These are phyloP conservation scores for Mimas tiliae DNA, from an alignment of 2,888 invertebrate genomes.

Conservation along the genomic window DNA sequence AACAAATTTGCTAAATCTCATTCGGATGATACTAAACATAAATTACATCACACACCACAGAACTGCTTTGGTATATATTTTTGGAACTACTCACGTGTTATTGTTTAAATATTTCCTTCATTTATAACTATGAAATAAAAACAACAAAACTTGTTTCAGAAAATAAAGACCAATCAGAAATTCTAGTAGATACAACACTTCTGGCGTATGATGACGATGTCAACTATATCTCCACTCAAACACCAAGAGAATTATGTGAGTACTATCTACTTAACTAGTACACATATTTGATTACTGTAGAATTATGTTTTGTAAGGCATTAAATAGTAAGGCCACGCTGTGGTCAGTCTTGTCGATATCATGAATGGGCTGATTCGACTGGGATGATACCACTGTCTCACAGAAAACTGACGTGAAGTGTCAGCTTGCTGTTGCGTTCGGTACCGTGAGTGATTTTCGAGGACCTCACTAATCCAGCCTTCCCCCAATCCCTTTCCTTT, in stretches of 20 bases:
- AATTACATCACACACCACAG: background rate
- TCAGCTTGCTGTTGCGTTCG: too few relatives aligned
- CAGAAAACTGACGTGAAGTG: too few relatives aligned
- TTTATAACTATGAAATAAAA: background rate
- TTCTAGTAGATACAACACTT: conserved; percentile 45
- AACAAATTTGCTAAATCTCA: conserved; percentile 8
- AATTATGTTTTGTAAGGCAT: too few relatives aligned
- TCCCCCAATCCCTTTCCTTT: too few relatives aligned
- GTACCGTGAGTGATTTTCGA: too few relatives aligned
- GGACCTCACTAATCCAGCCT: too few relatives aligned
- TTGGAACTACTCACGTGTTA: background rate
- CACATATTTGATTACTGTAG: too few relatives aligned
- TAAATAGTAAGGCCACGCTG: too few relatives aligned
- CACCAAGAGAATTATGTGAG: conserved; percentile 42
- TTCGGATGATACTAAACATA: background rate
- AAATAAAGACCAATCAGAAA: conserved; percentile 37
- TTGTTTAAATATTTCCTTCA: background rate
- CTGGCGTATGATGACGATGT: conserved; percentile 52
- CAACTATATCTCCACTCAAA: conserved; percentile 37
- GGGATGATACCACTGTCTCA: too few relatives aligned
- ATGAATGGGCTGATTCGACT: too few relatives aligned
- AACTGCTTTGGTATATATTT: background rate
- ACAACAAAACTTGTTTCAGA: conserved; percentile 18
- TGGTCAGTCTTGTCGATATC: too few relatives aligned
- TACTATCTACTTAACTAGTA: background rate